Conservation (phyloP, 2,888 invertebrate genomes). For the Proisotoma minuta region DNA sequence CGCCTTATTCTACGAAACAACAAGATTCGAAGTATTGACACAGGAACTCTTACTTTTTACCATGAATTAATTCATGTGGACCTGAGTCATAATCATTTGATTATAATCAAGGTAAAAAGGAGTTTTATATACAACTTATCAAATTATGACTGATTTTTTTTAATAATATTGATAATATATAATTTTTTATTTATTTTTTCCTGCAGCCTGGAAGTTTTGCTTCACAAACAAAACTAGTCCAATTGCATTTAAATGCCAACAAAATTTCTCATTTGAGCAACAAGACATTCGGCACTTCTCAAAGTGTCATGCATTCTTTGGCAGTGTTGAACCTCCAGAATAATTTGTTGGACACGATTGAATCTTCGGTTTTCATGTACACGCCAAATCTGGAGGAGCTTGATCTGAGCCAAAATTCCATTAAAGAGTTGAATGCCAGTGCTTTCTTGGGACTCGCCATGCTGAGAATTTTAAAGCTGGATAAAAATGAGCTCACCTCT, state of each 20-base stretch:
- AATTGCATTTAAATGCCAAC: constrained; percentile 76
- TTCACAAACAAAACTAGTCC: constrained; percentile 74
- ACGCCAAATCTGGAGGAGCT: constrained; percentile 74
- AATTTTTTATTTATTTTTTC: not conserved
- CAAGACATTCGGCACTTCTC: constrained; percentile 68
- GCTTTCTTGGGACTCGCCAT: constrained; percentile 72
- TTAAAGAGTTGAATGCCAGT: constrained; percentile 63
- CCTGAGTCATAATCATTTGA: constrained; percentile 75
- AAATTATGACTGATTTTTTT: not conserved
- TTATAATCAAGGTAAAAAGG: too few relatives aligned
- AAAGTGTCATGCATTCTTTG: constrained; percentile 59
- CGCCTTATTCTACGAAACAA: constrained; percentile 75
- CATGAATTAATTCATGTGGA: constrained; percentile 78
- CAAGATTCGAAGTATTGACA: constrained; percentile 78
- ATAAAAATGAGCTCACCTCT: constrained; percentile 73
- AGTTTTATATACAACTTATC: too few relatives aligned
- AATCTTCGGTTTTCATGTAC: constrained; percentile 67
- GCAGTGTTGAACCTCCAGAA: constrained; percentile 75
- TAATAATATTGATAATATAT: not conserved
- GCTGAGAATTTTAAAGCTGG: constrained; percentile 73
- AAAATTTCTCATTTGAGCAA: constrained; percentile 76
- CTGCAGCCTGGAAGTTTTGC: constrained; percentile 68
- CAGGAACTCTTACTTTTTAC: constrained; percentile 74
- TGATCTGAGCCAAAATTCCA: constrained; percentile 75
- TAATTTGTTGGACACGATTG: constrained; percentile 74